Evolutionary conservation across 1,140 invertebrate genomes (phyloP), one percentile per base, ranked within the genome.

Genomic region (Nasonia longicornis): DNA sequence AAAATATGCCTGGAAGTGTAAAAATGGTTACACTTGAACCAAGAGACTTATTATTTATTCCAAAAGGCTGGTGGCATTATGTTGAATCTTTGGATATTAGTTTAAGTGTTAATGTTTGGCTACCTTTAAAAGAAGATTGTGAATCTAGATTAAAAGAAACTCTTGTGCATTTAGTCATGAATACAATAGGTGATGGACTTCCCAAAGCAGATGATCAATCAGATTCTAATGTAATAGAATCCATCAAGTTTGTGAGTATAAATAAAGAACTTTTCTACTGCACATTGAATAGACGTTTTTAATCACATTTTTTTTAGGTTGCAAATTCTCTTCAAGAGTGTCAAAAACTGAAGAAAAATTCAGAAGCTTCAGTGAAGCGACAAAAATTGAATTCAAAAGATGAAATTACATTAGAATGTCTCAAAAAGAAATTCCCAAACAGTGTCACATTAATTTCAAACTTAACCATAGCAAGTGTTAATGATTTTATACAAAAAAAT

Each of bases 61-160:
- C 98, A 11, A 92, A 93, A 84, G 94, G 96, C 75, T 99, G 97
- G 97, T 99, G 98, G 98, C 98, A 99, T 92, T 98, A 96, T 91
- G 98, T 98, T 7, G 95, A 97, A 89, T 95, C 96, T 85, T 86
- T 96, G 67, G 93, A 94, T 81, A 89, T 92, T 26, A 92, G 95
- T 26, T 92, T 98, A 20, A 95, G 95, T 86, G 92, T 98, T 0
- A 99, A 99, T 91, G 93, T 95, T 69, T 99, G 97, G 97, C 88
- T 98, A 80, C 94, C 95, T 70, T 88, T 95, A 85, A 93, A 95
- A 90, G 90, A 86, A 85, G 88, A 91, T 84, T 88, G 84, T 81
- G 69, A 85, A 82, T 78, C 84, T 72, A 86, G 90, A 84, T 73
- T 91, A 26, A 88, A 86, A 83, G 91, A 91, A 86, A 87, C 90